Evolutionary conservation across 2,888 invertebrate species (phyloP).

Genomic region (Mesoligia furuncula): DNA sequence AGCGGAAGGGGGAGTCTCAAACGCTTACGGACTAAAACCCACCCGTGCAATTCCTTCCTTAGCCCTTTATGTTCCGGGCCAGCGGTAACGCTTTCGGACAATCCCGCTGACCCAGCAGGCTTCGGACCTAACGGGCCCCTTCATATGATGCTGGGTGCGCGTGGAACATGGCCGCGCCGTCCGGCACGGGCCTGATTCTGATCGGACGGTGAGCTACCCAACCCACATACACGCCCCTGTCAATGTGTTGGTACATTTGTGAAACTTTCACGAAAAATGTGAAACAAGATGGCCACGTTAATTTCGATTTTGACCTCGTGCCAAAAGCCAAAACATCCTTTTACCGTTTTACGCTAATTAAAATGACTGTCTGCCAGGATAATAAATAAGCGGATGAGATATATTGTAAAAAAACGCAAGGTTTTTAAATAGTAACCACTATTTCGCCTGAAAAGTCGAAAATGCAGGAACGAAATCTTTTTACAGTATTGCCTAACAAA

Average conservation of each 20-base stretch:
- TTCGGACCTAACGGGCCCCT: too few species aligned
- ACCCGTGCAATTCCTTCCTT: too few species aligned
- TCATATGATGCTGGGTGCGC: too few species aligned
- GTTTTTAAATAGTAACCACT: neutral
- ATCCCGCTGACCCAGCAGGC: too few species aligned
- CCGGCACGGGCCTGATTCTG: too few species aligned
- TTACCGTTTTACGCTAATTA: neutral
- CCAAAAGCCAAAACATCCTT: neutral
- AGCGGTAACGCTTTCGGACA: too few species aligned
- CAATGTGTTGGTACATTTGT: neutral
- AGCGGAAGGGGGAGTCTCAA: too few species aligned
- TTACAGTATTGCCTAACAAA: neutral
- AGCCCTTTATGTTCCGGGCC: too few species aligned
- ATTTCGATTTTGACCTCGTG: neutral
- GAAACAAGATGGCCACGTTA: neutral
- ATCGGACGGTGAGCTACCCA: too few species aligned
- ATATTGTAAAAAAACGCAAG: neutral
- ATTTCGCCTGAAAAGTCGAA: neutral
- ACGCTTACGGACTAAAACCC: too few species aligned
- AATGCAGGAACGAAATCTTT: neutral
- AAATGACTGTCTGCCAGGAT: neutral
- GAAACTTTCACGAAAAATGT: neutral
- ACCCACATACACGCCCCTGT: too few species aligned
- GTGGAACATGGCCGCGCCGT: too few species aligned
- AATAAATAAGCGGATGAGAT: neutral